Base-by-base conservation (phyloP, 2,888 invertebrate genomes). In the Leucoma salicis region DNA sequence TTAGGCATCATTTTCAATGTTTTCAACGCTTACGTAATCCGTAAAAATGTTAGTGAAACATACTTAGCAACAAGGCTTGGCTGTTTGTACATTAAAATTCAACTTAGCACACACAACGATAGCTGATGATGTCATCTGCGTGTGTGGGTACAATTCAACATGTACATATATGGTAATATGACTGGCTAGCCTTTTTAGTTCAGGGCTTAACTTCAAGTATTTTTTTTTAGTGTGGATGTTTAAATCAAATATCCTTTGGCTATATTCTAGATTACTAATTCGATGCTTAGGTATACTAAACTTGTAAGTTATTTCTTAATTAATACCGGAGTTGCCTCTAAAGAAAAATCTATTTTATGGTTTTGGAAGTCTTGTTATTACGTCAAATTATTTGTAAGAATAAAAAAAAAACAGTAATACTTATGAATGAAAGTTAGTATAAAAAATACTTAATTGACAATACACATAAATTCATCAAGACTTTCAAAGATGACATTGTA, bases 151-250 rank as follows among this genome's bases (percentile, higher is more conserved):
- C 45, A 51, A 37, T 47, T 53, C 55, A 67, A 76, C 74, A 75
- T 66, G 61, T 60, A 77, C 86, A 61, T 82, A 79, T 80, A 86
- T 66, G 82, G 80, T 67, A 74, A 82, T 82, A 78, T 82, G 82
- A 82, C 80, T 84, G 68, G 72, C 67, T 59, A 61, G 58, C 57
- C 58, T 75, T 12, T 80, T 78, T 69, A 66, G 74, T 70, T 78
- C 78, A 80, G 70, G 78, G 80, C 56, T 73, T 65, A 52, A 60
- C 61, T 62, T 63, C 63, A 54, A 66, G 57, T 63, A 60, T 65
- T 63, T 45, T 62, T 65, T 57, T 63, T 63, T 58, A 60, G 42
- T 57, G 54, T 62, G 46, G 48, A 52, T 40, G 48, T 61, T 45
- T 52, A 45, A 57, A 57, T 53, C 43, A 48, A 28, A 37, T 39